phyloP scores from a whole-genome alignment of 1,140 invertebrate species.

The Uloborus diversus region DNA sequence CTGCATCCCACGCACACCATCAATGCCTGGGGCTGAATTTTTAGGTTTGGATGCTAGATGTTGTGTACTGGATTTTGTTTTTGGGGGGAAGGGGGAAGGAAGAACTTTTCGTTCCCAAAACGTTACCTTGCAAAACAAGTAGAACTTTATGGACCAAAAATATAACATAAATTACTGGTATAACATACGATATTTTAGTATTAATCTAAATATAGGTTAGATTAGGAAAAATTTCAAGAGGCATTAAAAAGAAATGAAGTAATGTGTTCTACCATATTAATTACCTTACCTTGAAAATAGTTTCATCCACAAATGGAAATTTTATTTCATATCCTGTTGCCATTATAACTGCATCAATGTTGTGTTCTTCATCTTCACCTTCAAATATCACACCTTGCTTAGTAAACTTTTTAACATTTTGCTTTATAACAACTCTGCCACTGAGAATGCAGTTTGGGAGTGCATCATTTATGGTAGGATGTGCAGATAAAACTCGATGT shows the following conservation, averaged over 20 bases:
- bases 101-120: too few relatives aligned
- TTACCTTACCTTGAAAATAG: slow-evolving; percentile 41
- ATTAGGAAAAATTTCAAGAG: background rate
- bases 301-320: slow-evolving; percentile 65
- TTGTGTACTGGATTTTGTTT: too few relatives aligned
- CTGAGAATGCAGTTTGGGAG: slow-evolving; percentile 68
- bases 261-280: background rate
- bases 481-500: slow-evolving; percentile 65
- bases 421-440: slow-evolving; percentile 66
- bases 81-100: too few relatives aligned
- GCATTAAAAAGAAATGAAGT: background rate
- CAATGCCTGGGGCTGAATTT: too few relatives aligned
- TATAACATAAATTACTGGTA: too few relatives aligned
- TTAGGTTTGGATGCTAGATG: too few relatives aligned
- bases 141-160: too few relatives aligned
- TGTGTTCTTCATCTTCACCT: slow-evolving; percentile 52
- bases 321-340: slow-evolving; percentile 66
- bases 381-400: slow-evolving; percentile 64
- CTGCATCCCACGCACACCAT: too few relatives aligned
- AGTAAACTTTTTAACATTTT: slow-evolving; percentile 63
- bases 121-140: too few relatives aligned
- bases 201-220: background rate
- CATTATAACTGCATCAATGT: slow-evolving; percentile 64
- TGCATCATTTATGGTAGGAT: slow-evolving; percentile 71
- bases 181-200: too few relatives aligned